These are phyloP conservation scores for Ochropacha duplaris DNA, from an alignment of 2,888 invertebrate species.

Conservation along the genomic window DNA sequence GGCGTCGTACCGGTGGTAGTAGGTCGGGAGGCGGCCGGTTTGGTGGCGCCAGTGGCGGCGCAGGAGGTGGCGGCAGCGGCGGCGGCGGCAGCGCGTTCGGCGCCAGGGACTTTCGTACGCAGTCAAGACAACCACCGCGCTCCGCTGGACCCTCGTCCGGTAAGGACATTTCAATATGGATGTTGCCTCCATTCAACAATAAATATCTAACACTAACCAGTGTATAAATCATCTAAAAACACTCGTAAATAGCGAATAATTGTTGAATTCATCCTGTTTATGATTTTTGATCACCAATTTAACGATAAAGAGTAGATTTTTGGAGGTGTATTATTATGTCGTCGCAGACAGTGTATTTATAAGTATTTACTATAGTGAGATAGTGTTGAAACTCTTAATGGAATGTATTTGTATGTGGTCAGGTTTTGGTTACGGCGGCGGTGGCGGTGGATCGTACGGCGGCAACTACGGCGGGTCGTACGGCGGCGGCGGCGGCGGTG, in stretches of 20 bases:
- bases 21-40: conserved; percentile 75
- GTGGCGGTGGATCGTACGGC: conserved; percentile 67
- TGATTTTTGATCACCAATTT: no score
- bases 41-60: conserved; percentile 44
- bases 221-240: no score
- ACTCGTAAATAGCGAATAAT: no score
- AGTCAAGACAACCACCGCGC: conserved; percentile 64
- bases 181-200: no score
- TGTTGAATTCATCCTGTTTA: no score
- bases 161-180: conserved; percentile 29
- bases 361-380: no score
- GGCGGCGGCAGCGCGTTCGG: conserved; percentile 67
- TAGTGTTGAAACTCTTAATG: no score
- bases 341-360: no score
- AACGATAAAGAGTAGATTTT: no score
- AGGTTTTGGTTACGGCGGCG: conserved; percentile 70
- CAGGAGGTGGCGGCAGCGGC: conserved; percentile 37
- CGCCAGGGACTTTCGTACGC: conserved; percentile 77
- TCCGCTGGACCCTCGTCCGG: conserved; percentile 68
- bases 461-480: conserved; percentile 76
- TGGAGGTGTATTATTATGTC: no score
- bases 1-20: conserved; percentile 82
- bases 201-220: no score
- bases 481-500: conserved; percentile 75
- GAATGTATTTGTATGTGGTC: conserved; percentile 9